Evolutionary conservation across 2,888 invertebrate species (phyloP).

Genomic region (Xylocampa areola): DNA sequence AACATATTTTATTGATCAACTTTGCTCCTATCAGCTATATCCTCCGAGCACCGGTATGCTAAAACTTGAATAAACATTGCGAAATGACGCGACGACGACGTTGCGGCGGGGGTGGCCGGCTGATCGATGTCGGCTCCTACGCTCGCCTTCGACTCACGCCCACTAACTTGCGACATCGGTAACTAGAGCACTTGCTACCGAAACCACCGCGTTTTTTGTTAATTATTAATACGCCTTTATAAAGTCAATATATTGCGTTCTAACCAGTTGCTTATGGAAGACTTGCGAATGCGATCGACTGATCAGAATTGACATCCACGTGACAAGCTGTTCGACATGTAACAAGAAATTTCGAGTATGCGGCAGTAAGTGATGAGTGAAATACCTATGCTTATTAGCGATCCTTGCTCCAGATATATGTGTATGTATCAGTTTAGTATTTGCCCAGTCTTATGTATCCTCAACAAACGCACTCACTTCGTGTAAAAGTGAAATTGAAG

Average conservation of each 20-base stretch:
- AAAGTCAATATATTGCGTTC: slow-evolving; percentile 65
- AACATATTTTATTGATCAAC: slow-evolving; percentile 62
- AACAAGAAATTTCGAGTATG: slow-evolving; percentile 36
- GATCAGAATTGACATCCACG: slow-evolving; percentile 53
- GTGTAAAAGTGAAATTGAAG: slow-evolving; percentile 47
- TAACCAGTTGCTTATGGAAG: slow-evolving; percentile 63
- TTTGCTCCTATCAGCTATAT: slow-evolving; percentile 63
- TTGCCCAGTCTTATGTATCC: slow-evolving; percentile 43
- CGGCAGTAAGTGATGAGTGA: slow-evolving; percentile 34
- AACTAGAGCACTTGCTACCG: slow-evolving; percentile 83
- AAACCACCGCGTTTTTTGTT: slow-evolving; percentile 74
- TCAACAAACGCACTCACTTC: slow-evolving; percentile 41
- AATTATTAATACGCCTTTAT: slow-evolving; percentile 76
- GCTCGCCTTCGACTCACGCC: slow-evolving; percentile 79
- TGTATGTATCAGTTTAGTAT: slow-evolving; percentile 39
- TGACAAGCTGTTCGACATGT: slow-evolving; percentile 47
- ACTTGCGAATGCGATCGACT: slow-evolving; percentile 55
- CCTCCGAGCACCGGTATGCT: slow-evolving; percentile 71
- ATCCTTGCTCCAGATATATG: slow-evolving; percentile 40
- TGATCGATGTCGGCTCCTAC: slow-evolving; percentile 82
- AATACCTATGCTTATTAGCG: slow-evolving; percentile 36
- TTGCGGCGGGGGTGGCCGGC: slow-evolving; percentile 73
- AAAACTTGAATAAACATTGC: slow-evolving; percentile 71
- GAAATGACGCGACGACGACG: slow-evolving; percentile 65
- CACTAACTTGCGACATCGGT: slow-evolving; percentile 81